Conservation (phyloP, 2,797 vertebrate genomes). For the Pantherophis vulpinus region DNA sequence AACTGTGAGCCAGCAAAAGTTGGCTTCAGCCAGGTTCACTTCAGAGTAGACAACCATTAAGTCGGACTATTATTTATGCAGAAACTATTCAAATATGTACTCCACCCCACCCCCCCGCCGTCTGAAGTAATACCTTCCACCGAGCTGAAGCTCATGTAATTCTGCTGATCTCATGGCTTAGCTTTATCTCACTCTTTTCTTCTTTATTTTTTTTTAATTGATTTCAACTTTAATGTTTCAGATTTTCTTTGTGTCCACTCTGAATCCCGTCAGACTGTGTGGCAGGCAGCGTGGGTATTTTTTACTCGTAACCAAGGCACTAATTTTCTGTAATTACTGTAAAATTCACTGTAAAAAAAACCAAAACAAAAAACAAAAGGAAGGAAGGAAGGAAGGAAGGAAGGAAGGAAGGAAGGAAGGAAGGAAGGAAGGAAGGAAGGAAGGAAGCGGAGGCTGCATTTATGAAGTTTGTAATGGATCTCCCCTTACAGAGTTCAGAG, state of each 20-base stretch:
- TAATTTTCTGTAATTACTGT: neutral
- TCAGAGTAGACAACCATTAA: neutral
- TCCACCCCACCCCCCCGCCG: rapidly evolving
- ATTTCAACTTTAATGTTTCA: neutral
- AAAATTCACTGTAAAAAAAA: neutral
- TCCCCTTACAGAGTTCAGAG: constrained; percentile 1
- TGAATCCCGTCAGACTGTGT: neutral
- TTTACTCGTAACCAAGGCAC: neutral
- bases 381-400: neutral
- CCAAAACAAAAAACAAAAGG: neutral
- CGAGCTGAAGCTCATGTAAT: neutral
- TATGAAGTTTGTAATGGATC: constrained; percentile 7
- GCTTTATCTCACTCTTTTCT: neutral
- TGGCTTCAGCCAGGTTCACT: too few species aligned
- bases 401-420: neutral
- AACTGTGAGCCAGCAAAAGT: too few species aligned
- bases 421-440: neutral
- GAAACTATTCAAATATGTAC: neutral
- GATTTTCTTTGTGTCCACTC: neutral
- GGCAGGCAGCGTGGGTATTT: neutral
- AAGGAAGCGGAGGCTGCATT: neutral
- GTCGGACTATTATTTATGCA: neutral
- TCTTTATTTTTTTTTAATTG: neutral
- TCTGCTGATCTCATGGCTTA: neutral
- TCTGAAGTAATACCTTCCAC: neutral